Evolutionary conservation across 2,888 invertebrate species (phyloP).

Genomic region (Nephrotoma flavescens): DNA sequence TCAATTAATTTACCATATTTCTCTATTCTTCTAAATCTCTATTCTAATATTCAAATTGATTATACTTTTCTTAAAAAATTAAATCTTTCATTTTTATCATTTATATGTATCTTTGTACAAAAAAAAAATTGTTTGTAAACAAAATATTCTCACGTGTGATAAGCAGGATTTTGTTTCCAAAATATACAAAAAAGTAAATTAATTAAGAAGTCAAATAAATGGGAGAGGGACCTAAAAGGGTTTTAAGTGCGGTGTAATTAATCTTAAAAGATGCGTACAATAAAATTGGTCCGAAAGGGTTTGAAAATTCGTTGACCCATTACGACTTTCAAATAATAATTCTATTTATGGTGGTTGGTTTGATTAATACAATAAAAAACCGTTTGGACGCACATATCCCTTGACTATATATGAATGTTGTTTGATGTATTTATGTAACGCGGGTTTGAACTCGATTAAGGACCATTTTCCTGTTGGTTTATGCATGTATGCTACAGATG

Average conservation of each 20-base stretch:
- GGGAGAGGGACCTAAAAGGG: neutral
- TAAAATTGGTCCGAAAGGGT: neutral
- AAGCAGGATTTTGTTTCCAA: neutral
- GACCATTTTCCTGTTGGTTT: too few relatives aligned
- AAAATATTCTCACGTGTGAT: neutral
- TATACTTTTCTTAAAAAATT: neutral
- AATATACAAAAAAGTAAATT: neutral
- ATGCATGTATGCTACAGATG: too few relatives aligned
- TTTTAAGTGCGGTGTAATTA: neutral
- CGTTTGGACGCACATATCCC: neutral
- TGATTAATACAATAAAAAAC: neutral
- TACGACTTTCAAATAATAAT: neutral
- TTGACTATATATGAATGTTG: too few relatives aligned
- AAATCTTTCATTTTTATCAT: neutral
- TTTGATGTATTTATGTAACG: too few relatives aligned
- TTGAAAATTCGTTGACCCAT: neutral
- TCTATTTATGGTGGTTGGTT: neutral
- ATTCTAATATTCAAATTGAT: neutral
- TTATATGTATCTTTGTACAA: neutral
- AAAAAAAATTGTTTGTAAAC: neutral
- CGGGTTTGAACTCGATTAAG: too few relatives aligned
- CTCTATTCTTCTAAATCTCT: neutral
- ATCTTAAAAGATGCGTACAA: neutral
- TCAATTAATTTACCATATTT: neutral
- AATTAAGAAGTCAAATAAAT: neutral